Evolutionary conservation across 2,113 vertebrate species (phyloP).

Genomic region (Syngnathus typhle): DNA sequence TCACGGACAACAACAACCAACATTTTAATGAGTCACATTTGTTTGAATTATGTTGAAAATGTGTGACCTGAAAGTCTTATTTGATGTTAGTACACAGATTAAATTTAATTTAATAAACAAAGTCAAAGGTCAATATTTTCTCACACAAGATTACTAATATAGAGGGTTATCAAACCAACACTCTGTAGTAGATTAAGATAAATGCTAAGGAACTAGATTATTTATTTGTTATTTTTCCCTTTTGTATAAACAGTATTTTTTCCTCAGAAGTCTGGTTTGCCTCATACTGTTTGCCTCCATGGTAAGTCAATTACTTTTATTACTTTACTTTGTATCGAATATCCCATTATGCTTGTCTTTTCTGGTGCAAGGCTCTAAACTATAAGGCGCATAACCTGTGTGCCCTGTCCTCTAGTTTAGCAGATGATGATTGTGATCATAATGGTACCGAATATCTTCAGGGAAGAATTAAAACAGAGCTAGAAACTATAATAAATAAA

Average conservation of each 20-base stretch:
- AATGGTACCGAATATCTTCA: conserved; percentile 9
- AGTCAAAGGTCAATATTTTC: background rate
- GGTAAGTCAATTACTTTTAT: too few relatives aligned
- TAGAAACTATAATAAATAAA: conserved; percentile 22
- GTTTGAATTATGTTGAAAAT: conserved; percentile 2
- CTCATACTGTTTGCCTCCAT: too few relatives aligned
- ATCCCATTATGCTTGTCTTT: background rate
- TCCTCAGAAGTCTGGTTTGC: too few relatives aligned
- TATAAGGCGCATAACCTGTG: conserved; percentile 11
- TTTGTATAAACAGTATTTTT: too few relatives aligned
- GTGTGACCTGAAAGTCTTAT: conserved; percentile 3
- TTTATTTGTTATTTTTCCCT: too few relatives aligned
- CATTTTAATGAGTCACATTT: conserved; percentile 15
- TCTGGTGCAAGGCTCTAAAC: background rate
- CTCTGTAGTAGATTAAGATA: too few relatives aligned
- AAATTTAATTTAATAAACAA: background rate
- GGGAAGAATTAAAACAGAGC: conserved; percentile 34
- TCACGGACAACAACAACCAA: conserved; percentile 27
- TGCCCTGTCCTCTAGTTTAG: conserved; percentile 18
- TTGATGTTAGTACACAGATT: conserved; percentile 3
- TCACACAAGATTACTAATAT: background rate
- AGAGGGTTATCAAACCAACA: too few relatives aligned
- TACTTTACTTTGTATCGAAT: background rate
- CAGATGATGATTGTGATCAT: conserved; percentile 18
- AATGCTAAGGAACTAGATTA: too few relatives aligned